A percentile compares a stretch with the other conserved stretches of the same genome.
These are phyloP conservation scores for Patella pellucida DNA, from an alignment of 2,888 invertebrate species.

Conservation along the genomic window DNA sequence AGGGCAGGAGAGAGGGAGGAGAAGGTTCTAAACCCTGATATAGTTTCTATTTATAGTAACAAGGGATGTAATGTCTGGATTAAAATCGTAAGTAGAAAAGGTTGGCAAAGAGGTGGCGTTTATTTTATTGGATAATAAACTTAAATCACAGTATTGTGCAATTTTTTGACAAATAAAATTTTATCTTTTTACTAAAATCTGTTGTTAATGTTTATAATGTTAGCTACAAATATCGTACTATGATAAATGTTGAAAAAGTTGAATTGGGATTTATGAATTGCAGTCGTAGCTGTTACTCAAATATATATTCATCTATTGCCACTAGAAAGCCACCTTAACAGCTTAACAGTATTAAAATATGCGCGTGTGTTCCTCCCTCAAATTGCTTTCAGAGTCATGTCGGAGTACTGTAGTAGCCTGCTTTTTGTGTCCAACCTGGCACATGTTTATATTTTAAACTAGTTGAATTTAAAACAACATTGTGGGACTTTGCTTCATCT, in stretches of 20 bases:
- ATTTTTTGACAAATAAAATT: no score
- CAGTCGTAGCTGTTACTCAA: not conserved
- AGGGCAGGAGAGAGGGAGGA: conserved; percentile 43
- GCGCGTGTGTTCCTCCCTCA: conserved; percentile 8
- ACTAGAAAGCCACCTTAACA: not conserved
- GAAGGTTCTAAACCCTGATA: conserved; percentile 27
- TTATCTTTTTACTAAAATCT: no score
- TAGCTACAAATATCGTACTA: no score
- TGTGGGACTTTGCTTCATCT: conserved; percentile 3
- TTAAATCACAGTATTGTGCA: not conserved
- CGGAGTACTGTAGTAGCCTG: not conserved
- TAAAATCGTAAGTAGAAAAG: conserved; percentile 8
- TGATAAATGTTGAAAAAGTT: not conserved
- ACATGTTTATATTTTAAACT: no score
- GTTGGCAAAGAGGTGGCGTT: conserved; percentile 2
- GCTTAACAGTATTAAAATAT: conserved; percentile 10
- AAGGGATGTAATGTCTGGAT: not conserved
- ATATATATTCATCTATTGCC: conserved; percentile 4
- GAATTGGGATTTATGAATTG: not conserved
- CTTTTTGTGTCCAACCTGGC: not conserved
- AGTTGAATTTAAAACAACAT: not conserved
- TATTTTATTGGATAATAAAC: not conserved
- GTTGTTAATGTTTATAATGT: no score
- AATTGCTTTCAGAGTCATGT: not conserved
- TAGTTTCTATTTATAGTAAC: conserved; percentile 10